Percentiles rank a stretch among this genome's conserved stretches.
These are phyloP conservation scores for Morpho helenor DNA, from an alignment of 2,888 invertebrate species.

Conservation along the genomic window DNA sequence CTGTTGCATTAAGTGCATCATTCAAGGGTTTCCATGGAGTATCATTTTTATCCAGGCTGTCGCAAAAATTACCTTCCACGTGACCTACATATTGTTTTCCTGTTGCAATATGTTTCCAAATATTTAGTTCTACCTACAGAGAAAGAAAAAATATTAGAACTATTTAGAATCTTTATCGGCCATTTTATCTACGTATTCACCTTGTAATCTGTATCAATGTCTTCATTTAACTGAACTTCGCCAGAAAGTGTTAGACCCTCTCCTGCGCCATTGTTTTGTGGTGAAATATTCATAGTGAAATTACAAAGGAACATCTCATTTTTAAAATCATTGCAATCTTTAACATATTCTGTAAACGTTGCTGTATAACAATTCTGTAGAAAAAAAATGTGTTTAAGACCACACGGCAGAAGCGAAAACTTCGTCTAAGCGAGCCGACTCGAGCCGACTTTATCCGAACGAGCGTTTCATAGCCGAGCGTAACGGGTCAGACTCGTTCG, in stretches of 20 bases:
- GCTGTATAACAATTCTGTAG: slow-evolving; percentile 27
- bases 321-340: slow-evolving; percentile 29
- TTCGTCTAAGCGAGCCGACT: too few species aligned
- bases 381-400: too few species aligned
- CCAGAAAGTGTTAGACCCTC: slow-evolving; percentile 19
- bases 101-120: slow-evolving; percentile 44
- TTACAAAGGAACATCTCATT: slow-evolving; percentile 24
- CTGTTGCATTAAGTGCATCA: slow-evolving; percentile 38
- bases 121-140: slow-evolving; percentile 43
- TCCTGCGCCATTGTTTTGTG: slow-evolving; percentile 11
- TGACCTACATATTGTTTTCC: slow-evolving; percentile 45
- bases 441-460: too few species aligned
- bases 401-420: too few species aligned
- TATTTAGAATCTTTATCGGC: not conserved
- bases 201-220: slow-evolving; percentile 18
- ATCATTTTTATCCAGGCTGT: slow-evolving; percentile 40
- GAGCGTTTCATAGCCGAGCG: too few species aligned
- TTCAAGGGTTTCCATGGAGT: slow-evolving; percentile 50
- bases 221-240: slow-evolving; percentile 12
- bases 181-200: slow-evolving; percentile 10
- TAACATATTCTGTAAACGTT: slow-evolving; percentile 32
- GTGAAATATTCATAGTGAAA: slow-evolving; percentile 14
- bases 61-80: slow-evolving; percentile 41
- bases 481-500: too few species aligned
- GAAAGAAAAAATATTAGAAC: slow-evolving; percentile 2